Percentiles rank a stretch among this genome's conserved stretches.
phyloP scores from a whole-genome alignment of 2,888 invertebrate genomes.

The Dorcus parallelipipedus region DNA sequence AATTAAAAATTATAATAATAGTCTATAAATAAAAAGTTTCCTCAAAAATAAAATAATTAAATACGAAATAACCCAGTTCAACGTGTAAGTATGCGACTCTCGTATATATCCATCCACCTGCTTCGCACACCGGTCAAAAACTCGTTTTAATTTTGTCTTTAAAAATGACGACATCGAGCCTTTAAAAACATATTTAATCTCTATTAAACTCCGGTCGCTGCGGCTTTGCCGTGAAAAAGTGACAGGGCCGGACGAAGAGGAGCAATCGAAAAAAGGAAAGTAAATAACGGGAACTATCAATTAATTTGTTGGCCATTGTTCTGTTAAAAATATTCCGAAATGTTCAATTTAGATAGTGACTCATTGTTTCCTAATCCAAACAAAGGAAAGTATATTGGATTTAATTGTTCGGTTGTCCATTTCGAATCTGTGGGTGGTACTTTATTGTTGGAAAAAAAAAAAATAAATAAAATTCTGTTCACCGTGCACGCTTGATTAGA shows the following conservation, averaged over 20 bases:
- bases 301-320: not conserved
- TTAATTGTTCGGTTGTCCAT: not conserved
- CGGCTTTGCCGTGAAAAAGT: not conserved
- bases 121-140: not conserved
- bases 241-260: not conserved
- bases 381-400: not conserved
- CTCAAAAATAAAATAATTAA: slow-evolving; percentile 9
- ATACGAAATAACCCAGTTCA: not conserved
- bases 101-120: not conserved
- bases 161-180: not conserved
- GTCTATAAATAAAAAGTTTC: slow-evolving; percentile 6
- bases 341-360: slow-evolving; percentile 15
- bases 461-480: no score
- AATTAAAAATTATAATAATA: no score
- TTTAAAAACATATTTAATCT: not conserved
- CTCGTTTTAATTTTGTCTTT: not conserved
- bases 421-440: no score
- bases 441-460: no score
- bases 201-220: not conserved
- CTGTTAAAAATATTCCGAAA: slow-evolving; percentile 8
- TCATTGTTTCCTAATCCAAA: slow-evolving; percentile 10
- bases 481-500: no score
- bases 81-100: not conserved
- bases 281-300: not conserved
- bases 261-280: not conserved